phyloP scores from a whole-genome alignment of 2,888 invertebrate genomes.

The Ferdinandea cuprea region DNA sequence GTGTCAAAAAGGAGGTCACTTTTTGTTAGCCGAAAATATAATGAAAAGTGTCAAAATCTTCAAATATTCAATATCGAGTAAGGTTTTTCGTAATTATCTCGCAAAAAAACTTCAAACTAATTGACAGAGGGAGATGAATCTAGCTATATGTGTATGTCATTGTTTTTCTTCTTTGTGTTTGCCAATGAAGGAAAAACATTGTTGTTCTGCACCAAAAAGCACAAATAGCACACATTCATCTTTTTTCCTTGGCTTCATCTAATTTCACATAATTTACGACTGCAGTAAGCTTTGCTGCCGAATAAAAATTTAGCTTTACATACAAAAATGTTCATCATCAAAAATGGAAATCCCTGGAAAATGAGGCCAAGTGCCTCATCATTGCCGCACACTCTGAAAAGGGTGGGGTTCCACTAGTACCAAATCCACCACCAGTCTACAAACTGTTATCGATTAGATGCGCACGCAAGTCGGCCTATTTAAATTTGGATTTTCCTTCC shows the following conservation, averaged over 20 bases:
- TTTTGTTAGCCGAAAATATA: background rate
- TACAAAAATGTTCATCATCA: conserved; percentile 52
- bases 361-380: conserved; percentile 65
- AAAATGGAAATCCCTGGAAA: conserved; percentile 63
- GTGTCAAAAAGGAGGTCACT: conserved; percentile 37
- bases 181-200: no score
- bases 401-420: conserved; percentile 65
- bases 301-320: conserved; percentile 30
- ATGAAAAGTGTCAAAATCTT: background rate
- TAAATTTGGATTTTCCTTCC: conserved; percentile 71
- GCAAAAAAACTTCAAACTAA: conserved; percentile 3
- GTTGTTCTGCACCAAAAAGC: conserved; percentile 3
- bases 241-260: conserved; percentile 43
- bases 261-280: conserved; percentile 58
- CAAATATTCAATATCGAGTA: conserved; percentile 30
- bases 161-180: background rate
- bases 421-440: conserved; percentile 48
- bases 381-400: conserved; percentile 37
- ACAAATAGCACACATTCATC: conserved; percentile 12
- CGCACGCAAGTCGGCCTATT: conserved; percentile 74
- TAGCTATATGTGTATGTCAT: background rate
- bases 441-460: conserved; percentile 75
- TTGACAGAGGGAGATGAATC: conserved; percentile 3
- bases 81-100: no score
- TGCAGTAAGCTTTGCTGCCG: conserved; percentile 48